Evolutionary conservation across 2,113 vertebrate species (phyloP).

Genomic region (Hippocampus guttulatus): DNA sequence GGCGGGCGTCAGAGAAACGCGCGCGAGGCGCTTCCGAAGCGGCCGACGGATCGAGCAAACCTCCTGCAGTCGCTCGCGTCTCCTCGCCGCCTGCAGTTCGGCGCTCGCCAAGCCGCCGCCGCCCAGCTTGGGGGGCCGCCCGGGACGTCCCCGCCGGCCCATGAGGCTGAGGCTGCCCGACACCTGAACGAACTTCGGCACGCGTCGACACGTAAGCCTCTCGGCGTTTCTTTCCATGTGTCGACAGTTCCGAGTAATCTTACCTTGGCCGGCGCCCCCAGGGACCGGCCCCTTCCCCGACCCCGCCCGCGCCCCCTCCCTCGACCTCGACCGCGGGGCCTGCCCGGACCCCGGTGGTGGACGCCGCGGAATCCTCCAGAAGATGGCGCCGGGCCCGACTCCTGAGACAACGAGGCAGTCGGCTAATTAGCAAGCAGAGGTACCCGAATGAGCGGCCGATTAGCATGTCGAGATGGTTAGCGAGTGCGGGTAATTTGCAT

Average conservation of each 20-base stretch:
- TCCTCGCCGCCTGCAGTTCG: constrained; percentile 68
- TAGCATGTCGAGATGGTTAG: not conserved
- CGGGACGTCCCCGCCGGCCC: constrained; percentile 49
- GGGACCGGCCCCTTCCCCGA: constrained; percentile 58
- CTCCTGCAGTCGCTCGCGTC: constrained; percentile 79
- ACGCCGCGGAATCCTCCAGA: constrained; percentile 44
- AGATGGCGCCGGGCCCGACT: constrained; percentile 30
- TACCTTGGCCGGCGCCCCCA: constrained; percentile 64
- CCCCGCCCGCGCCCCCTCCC: constrained; percentile 57
- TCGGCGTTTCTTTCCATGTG: not conserved
- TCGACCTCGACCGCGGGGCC: constrained; percentile 63
- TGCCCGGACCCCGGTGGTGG: constrained; percentile 67
- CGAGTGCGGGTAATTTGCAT: not conserved
- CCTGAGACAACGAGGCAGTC: constrained; percentile 21
- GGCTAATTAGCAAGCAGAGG: not conserved
- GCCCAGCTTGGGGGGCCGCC: constrained; percentile 56
- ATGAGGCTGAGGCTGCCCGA: constrained; percentile 25
- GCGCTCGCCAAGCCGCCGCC: constrained; percentile 46
- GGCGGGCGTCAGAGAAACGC: not conserved
- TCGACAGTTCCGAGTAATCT: not conserved
- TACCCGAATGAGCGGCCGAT: too few relatives aligned
- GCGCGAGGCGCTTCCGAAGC: not conserved
- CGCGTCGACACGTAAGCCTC: not conserved
- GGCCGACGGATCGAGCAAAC: constrained; percentile 51
- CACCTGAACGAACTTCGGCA: constrained; percentile 28